Evolutionary conservation across 37 sponge, comb jelly and placozoan genomes (phyloP).

Genomic region (Halisarca cf. caerulea): DNA sequence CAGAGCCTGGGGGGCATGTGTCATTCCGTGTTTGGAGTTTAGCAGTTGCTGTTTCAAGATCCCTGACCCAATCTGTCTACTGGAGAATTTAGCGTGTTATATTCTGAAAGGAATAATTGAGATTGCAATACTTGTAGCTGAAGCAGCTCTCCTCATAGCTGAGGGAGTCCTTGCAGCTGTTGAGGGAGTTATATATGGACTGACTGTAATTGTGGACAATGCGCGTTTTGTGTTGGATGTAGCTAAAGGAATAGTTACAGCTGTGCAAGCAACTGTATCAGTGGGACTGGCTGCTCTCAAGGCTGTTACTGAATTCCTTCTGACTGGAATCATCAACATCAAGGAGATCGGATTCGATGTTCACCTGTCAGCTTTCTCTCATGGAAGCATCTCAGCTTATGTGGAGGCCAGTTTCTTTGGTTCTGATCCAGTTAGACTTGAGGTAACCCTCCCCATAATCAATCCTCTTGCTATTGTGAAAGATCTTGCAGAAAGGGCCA

Average conservation of each 20-base stretch:
- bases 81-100: slow-evolving; percentile 10
- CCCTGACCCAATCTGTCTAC: slow-evolving; percentile 18
- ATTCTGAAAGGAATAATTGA: not conserved
- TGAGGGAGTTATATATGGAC: not conserved
- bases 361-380: not conserved
- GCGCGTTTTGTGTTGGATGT: slow-evolving; percentile 2
- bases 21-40: not conserved
- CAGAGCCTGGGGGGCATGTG: slow-evolving; percentile 34
- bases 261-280: not conserved
- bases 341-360: slow-evolving; percentile 26
- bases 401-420: not conserved
- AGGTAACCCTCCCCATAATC: not conserved
- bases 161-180: not conserved
- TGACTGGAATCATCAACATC: slow-evolving; percentile 23
- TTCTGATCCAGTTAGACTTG: not conserved
- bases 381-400: not conserved
- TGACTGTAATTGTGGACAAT: not conserved
- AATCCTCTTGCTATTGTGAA: slow-evolving; percentile 19
- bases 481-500: not conserved
- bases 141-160: not conserved
- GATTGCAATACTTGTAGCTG: not conserved
- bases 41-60: slow-evolving; percentile 35
- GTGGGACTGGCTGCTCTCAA: slow-evolving; percentile 1
- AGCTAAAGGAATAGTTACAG: not conserved
- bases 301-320: not conserved